Evolutionary conservation across 2,888 invertebrate species (phyloP), one percentile per base, ranked within the genome.

Genomic region (Erebia epiphron): DNA sequence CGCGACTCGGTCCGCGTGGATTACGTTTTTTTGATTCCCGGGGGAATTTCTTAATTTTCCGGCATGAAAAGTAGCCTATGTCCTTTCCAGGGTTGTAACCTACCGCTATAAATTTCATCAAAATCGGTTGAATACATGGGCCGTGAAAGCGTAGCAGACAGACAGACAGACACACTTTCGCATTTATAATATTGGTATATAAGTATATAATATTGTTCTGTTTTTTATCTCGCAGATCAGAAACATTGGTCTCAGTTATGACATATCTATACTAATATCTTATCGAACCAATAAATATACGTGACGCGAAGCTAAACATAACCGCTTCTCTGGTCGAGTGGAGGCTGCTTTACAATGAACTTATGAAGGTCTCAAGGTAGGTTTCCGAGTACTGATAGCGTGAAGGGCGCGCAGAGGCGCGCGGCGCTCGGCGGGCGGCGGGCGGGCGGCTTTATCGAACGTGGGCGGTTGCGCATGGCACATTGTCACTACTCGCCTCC

Each of bases 401-500:
- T 62, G 69, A 70, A 69, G 73, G 74, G 78, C 79, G 81, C 79
- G 78, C 70, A 76, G 78, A 58, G 68, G 67, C 75, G 78, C 74
- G 74, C 43, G 74, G 56, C 75, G 78, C 74, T 74, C 43, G 74
- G 56, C 43, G 66, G 70, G 80, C 75, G 72, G 71, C 61, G 75
- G 73, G 75, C 76, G 78, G 75, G 76, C 71, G 73, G 72, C 72
- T 75, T 74, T 92, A 92, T 92, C 90, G 92, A 92, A 80, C 92
- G 92, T 92, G 89, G 91, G 91, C 90, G 91, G 83, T 73, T 52
- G 90, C 82, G 80, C 80, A 81, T 89, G 66, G 66, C 66, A 43
- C 52, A 3, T 56, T 11, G 87, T 76, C 83, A 80, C 77, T 78
- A 70, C 67, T 72, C 71, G 61, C 46, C 61, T 61, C 46, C 80